Percentiles rank a stretch among this genome's conserved stretches.
phyloP scores from a whole-genome alignment of 2,888 invertebrate species.

The Quadroppia sp. region DNA sequence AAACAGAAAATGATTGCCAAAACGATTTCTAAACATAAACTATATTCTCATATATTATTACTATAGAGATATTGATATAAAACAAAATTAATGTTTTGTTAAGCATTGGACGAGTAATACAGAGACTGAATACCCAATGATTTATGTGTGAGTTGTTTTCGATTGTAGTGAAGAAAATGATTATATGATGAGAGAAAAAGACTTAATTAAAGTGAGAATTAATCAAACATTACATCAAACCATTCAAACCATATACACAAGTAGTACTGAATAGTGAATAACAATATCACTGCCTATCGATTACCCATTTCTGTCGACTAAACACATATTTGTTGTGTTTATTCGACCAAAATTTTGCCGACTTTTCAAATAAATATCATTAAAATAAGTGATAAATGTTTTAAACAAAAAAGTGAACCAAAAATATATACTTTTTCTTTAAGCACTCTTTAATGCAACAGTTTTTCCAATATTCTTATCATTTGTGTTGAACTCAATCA shows the following conservation, averaged over 20 bases:
- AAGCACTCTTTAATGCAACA: not conserved
- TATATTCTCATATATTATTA: not conserved
- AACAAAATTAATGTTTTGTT: constrained; percentile 26
- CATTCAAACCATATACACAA: not conserved
- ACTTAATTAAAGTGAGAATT: constrained; percentile 25
- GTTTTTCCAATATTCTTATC: not conserved
- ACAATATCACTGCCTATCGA: not conserved
- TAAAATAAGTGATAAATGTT: not conserved
- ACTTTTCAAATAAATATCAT: not conserved
- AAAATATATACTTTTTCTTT: too few relatives aligned
- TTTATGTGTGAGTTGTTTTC: constrained; percentile 10
- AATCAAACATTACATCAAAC: not conserved
- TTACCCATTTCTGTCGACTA: not conserved
- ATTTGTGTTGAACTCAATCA: too few relatives aligned
- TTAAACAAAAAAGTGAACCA: not conserved
- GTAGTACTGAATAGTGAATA: not conserved
- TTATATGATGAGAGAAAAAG: constrained; percentile 19
- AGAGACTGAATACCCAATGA: not conserved
- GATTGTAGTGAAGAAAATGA: not conserved
- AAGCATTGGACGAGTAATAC: not conserved
- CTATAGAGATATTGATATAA: not conserved
- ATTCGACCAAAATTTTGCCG: not conserved
- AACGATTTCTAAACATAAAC: too few relatives aligned
- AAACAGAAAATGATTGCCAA: not conserved
- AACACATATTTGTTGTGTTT: not conserved